Conservation (phyloP, 2,888 invertebrate genomes). For the Himalopsyche anomala region DNA sequence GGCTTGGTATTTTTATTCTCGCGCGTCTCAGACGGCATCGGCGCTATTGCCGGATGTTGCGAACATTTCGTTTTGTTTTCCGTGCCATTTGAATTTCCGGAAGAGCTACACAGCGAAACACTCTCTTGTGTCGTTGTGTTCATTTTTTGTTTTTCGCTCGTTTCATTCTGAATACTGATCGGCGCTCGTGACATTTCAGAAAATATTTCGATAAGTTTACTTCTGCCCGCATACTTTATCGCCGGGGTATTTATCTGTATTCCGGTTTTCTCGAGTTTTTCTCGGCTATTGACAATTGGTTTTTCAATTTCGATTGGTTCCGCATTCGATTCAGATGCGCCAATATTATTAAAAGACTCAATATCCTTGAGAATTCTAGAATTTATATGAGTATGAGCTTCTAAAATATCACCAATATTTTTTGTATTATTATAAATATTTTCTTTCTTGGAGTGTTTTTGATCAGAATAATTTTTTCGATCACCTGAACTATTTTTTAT, state of each 20-base stretch:
- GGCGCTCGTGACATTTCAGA: constrained; percentile 61
- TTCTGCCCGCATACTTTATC: constrained; percentile 45
- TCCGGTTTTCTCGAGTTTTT: constrained; percentile 10
- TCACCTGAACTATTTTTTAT: background rate
- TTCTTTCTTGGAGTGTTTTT: background rate
- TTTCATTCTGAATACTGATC: constrained; percentile 47
- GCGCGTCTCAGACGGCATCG: constrained; percentile 46
- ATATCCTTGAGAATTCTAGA: constrained; percentile 28
- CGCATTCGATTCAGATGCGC: constrained; percentile 6
- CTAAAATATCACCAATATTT: background rate
- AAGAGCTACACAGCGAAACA: constrained; percentile 54
- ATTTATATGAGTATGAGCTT: background rate
- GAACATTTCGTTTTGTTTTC: constrained; percentile 64
- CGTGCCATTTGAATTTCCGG: constrained; percentile 65
- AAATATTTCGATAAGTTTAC: constrained; percentile 63
- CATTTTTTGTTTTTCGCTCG: constrained; percentile 52
- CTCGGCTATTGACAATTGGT: constrained; percentile 12
- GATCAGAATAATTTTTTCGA: background rate
- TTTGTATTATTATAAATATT: background rate
- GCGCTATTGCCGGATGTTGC: constrained; percentile 57
- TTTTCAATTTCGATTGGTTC: constrained; percentile 8
- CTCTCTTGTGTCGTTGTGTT: constrained; percentile 51
- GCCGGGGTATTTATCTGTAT: constrained; percentile 8
- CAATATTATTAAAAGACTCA: constrained; percentile 16
- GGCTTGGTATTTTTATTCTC: constrained; percentile 59